These are phyloP conservation scores for Drosophila tanythrix DNA, from an alignment of 2,888 invertebrate genomes.

Conservation along the genomic window DNA sequence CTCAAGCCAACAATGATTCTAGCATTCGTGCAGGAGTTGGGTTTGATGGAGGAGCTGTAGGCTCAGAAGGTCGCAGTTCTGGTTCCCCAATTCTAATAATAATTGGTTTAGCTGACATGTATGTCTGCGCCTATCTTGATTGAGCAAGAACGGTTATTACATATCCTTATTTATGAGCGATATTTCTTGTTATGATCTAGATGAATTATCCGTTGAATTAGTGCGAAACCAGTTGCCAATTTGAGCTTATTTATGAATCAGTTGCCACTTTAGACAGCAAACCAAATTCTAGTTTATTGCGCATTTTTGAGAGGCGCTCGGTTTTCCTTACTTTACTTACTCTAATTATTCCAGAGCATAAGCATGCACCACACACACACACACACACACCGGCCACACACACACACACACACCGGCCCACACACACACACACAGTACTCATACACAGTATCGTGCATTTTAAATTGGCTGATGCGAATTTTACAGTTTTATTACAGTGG, in stretches of 20 bases:
- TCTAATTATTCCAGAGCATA: conserved; percentile 47
- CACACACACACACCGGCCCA: not conserved
- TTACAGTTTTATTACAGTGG: conserved; percentile 35
- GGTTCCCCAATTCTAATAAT: too few species aligned
- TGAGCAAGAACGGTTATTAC: too few species aligned
- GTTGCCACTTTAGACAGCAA: not conserved
- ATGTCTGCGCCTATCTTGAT: not conserved
- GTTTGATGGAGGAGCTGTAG: too few species aligned
- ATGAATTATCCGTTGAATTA: not conserved
- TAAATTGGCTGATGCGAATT: conserved; percentile 39
- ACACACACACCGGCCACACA: conserved; percentile 1
- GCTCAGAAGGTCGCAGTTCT: too few species aligned
- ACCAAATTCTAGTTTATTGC: not conserved
- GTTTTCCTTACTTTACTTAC: conserved; percentile 29
- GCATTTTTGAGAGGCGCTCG: conserved; percentile 9
- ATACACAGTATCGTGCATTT: conserved; percentile 8
- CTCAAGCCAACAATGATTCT: too few species aligned
- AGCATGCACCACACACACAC: conserved; percentile 21
- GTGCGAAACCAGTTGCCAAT: not conserved
- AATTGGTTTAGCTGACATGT: not conserved
- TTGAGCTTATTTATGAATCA: not conserved
- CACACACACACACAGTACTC: not conserved
- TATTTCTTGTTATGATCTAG: too few species aligned
- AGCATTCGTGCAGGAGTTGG: too few species aligned
- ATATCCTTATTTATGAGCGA: too few species aligned